Conservation (phyloP, 2,797 vertebrate genomes). For the Gephyroberyx darwinii region DNA sequence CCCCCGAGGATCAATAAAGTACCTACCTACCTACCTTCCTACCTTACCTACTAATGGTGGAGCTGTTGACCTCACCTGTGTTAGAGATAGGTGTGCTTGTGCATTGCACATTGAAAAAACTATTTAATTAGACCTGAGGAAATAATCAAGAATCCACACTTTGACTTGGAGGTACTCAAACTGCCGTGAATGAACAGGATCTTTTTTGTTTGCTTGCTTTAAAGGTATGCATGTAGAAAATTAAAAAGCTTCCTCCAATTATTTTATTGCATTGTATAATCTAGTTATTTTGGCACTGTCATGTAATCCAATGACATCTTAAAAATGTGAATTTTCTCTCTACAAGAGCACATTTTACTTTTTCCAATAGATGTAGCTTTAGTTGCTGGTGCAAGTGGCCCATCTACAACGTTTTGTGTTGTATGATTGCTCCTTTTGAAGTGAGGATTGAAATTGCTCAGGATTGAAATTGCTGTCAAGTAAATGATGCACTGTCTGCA, state of each 20-base stretch:
- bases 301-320: too few species aligned
- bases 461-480: too few species aligned
- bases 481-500: not conserved
- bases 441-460: too few species aligned
- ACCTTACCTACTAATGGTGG: constrained; percentile 22
- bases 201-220: not conserved
- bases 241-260: too few species aligned
- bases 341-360: too few species aligned
- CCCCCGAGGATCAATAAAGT: too few species aligned
- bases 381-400: not conserved
- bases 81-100: constrained; percentile 13
- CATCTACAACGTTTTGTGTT: not conserved
- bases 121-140: constrained; percentile 42
- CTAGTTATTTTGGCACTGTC: too few species aligned
- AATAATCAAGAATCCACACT: constrained; percentile 47
- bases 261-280: too few species aligned
- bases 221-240: too few species aligned
- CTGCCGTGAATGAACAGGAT: not conserved
- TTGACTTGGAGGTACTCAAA: constrained; percentile 19
- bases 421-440: not conserved
- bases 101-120: constrained; percentile 13
- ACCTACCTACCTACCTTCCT: too few species aligned
- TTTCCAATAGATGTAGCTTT: too few species aligned
- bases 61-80: constrained; percentile 22
- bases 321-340: too few species aligned